Conservation (phyloP, 2,888 invertebrate species). For the Furcula furcula region DNA sequence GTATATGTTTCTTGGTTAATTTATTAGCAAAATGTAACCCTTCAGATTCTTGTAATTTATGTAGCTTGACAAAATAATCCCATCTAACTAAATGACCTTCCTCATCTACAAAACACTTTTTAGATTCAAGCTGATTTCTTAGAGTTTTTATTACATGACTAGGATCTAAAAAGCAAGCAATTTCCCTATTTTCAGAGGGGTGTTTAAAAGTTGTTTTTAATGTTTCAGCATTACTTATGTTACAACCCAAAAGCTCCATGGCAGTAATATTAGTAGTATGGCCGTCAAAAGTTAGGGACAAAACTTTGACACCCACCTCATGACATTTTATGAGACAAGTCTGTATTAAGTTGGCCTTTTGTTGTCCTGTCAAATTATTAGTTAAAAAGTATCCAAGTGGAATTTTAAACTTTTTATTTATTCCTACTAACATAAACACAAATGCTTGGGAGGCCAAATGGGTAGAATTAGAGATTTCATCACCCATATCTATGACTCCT, state of each 20-base stretch:
- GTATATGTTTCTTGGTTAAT: slow-evolving; percentile 15
- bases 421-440: slow-evolving; percentile 14
- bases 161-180: slow-evolving; percentile 18
- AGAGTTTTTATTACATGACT: slow-evolving; percentile 20
- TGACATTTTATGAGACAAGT: slow-evolving; percentile 12
- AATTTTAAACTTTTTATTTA: slow-evolving; percentile 30
- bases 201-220: slow-evolving; percentile 3
- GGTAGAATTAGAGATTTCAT: not conserved
- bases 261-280: slow-evolving; percentile 14
- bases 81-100: no score
- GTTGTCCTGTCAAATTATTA: slow-evolving; percentile 20
- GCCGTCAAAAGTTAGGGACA: slow-evolving; percentile 25
- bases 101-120: slow-evolving; percentile 5
- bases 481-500: not conserved
- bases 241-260: slow-evolving; percentile 19
- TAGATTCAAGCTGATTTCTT: slow-evolving; percentile 16
- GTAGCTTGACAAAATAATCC: slow-evolving; percentile 10
- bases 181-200: slow-evolving; percentile 9
- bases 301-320: slow-evolving; percentile 18
- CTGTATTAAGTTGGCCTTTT: slow-evolving; percentile 22
- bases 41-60: slow-evolving; percentile 13
- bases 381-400: slow-evolving; percentile 36
- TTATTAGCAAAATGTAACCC: slow-evolving; percentile 16
- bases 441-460: slow-evolving; percentile 12
- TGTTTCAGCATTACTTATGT: slow-evolving; percentile 5